These are phyloP conservation scores for Galeruca laticollis DNA, from an alignment of 2,888 invertebrate genomes.

Conservation along the genomic window DNA sequence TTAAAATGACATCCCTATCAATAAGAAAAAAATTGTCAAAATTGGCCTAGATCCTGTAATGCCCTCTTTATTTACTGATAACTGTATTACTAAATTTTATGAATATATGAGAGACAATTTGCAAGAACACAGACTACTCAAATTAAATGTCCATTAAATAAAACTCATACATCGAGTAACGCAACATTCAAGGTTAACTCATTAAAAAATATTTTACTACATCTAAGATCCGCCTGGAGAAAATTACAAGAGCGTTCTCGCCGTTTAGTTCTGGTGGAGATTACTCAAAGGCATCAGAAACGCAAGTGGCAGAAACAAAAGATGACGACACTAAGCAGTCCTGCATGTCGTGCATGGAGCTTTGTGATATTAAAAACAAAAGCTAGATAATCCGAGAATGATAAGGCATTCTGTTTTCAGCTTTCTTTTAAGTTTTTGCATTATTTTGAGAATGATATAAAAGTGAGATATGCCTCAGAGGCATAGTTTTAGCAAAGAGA, in stretches of 20 bases:
- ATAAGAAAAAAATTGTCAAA: too few relatives aligned
- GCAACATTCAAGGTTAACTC: background rate
- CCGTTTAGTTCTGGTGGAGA: conserved; percentile 17
- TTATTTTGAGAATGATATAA: conserved; percentile 26
- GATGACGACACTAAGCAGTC: conserved; percentile 26
- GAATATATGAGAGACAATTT: too few relatives aligned
- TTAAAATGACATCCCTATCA: too few relatives aligned
- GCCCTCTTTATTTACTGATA: too few relatives aligned
- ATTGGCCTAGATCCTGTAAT: too few relatives aligned
- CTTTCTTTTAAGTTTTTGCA: conserved; percentile 42
- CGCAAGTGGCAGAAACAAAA: conserved; percentile 30
- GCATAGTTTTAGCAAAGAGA: background rate
- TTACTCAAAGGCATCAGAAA: conserved; percentile 25
- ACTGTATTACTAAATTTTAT: too few relatives aligned
- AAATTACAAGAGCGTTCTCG: conserved; percentile 16
- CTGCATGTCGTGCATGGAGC: conserved; percentile 37
- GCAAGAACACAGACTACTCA: too few relatives aligned
- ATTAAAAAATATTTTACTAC: background rate
- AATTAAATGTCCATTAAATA: too few relatives aligned
- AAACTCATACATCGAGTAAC: too few relatives aligned
- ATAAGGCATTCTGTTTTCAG: conserved; percentile 54
- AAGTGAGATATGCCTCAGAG: background rate
- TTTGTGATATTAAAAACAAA: conserved; percentile 51
- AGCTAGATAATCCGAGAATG: conserved; percentile 48
- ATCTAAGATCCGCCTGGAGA: background rate